phyloP scores from a whole-genome alignment of 2,113 vertebrate species.

The Burhinus bistriatus region DNA sequence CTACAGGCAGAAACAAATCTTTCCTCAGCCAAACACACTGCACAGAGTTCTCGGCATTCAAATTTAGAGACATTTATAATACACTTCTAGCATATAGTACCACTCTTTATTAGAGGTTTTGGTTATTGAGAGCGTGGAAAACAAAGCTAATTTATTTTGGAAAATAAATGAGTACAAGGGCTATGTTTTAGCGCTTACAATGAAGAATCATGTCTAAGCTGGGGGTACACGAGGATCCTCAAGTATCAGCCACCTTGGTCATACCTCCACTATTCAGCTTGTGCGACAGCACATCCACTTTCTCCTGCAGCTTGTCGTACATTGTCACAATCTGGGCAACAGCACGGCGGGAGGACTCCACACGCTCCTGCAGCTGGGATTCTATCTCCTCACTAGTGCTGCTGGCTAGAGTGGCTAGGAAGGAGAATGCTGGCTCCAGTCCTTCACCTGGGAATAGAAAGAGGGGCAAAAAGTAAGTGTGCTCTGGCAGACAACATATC shows the following conservation, averaged over 20 bases:
- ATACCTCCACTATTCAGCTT: slow-evolving; percentile 79
- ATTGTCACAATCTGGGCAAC: slow-evolving; percentile 85
- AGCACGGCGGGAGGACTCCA: slow-evolving; percentile 88
- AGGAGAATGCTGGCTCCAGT: slow-evolving; percentile 86
- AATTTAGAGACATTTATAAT: neutral
- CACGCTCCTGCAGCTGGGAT: slow-evolving; percentile 89
- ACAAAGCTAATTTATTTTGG: neutral
- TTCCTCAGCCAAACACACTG: neutral
- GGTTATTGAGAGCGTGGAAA: neutral
- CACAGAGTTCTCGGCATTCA: neutral
- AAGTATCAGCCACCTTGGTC: neutral
- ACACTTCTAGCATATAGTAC: neutral
- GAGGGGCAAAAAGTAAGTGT: neutral
- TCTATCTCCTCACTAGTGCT: slow-evolving; percentile 97
- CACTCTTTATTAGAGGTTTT: neutral
- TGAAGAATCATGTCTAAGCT: neutral
- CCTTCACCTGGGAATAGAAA: slow-evolving; percentile 74
- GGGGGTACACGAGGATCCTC: neutral
- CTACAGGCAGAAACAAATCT: neutral
- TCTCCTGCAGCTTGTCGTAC: slow-evolving; percentile 84
- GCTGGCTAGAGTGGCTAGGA: slow-evolving; percentile 92
- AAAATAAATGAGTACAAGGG: neutral
- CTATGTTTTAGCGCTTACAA: neutral
- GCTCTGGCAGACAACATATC: neutral
- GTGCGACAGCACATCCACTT: slow-evolving; percentile 72